These are phyloP conservation scores for Ditylenchus dipsaci DNA, from an alignment of 1,140 invertebrate species.

Conservation along the genomic window DNA sequence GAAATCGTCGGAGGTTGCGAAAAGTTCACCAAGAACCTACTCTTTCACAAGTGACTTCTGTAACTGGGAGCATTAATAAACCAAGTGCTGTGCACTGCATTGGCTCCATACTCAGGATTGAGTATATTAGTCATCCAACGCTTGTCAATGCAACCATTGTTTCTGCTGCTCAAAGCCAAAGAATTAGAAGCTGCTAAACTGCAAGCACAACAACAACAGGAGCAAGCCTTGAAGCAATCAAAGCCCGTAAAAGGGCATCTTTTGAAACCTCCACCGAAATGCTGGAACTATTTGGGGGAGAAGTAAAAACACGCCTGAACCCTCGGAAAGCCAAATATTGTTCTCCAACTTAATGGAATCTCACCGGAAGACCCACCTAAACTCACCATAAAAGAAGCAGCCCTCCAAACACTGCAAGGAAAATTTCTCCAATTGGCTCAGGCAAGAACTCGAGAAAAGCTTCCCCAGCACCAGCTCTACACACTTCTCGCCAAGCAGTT, in stretches of 20 bases:
- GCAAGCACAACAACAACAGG: too few species aligned
- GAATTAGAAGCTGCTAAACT: too few species aligned
- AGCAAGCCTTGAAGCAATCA: neutral
- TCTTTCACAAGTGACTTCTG: too few species aligned
- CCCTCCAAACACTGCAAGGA: neutral
- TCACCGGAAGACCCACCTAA: neutral
- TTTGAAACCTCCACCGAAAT: neutral
- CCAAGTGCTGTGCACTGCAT: too few species aligned
- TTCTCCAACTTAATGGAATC: neutral
- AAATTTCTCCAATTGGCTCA: neutral
- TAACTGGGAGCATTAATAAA: too few species aligned
- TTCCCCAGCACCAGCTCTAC: neutral
- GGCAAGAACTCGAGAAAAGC: neutral
- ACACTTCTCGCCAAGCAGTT: neutral
- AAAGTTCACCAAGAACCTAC: neutral
- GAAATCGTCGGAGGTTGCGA: neutral
- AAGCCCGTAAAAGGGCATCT: neutral
- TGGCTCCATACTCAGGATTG: too few species aligned
- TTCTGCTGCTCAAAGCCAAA: neutral
- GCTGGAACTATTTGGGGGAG: neutral
- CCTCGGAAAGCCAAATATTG: neutral
- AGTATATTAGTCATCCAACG: neutral
- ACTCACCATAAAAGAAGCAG: neutral
- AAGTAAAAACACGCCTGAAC: too few species aligned
- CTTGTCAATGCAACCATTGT: neutral